Evolutionary conservation across 1,140 invertebrate genomes (phyloP), one percentile per base, ranked within the genome.

Genomic region (Lordiphosa stackelbergi): DNA sequence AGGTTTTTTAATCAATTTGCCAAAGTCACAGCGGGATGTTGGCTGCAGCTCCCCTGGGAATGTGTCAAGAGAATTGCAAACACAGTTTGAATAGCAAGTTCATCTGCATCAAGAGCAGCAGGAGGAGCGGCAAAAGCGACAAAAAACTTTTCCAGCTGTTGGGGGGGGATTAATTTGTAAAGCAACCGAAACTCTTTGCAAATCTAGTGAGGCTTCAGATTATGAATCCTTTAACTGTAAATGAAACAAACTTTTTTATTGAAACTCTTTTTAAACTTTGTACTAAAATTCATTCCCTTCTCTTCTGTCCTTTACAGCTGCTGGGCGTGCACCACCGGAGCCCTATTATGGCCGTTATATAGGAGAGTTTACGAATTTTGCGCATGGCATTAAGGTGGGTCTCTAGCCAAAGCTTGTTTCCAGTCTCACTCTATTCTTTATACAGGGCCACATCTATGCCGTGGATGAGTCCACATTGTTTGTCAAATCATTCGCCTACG

Each of bases 381-480:
- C 92, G 1, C 94, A 96, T 66, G 92, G 91, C 28, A 94, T 97
- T 38, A 88, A 84, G 69, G 87, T 88, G 47, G 53, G 75, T 60
- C 41, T 11, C 5, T 8, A 5, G n/a, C 10, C 48, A n/a, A 31
- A 37, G 8, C 45, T 16, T 5, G 5, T 10, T 12, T 24, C 16
- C 22, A 28, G 3, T 8, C 6, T 11, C 12, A 19, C 22, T 16
- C 6, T 7, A 8, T 9, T 12, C 8, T 48, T 4, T 40, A 41
- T 2, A 28, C 88, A 89, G 36, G 95, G 95, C 2, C 91, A 90
- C 1, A 94, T 93, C 5, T 97, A 95, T 88, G 95, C 94, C 0
- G 93, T 96, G 2, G 95, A 97, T 77, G 95, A 97, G 73, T 93
- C 91, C 64, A 96, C 94, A 12, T 90, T 97, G 52, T 96, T 94